Base-by-base conservation (phyloP, 1,140 invertebrate species). In the Pseudomyrmex pallidus region DNA sequence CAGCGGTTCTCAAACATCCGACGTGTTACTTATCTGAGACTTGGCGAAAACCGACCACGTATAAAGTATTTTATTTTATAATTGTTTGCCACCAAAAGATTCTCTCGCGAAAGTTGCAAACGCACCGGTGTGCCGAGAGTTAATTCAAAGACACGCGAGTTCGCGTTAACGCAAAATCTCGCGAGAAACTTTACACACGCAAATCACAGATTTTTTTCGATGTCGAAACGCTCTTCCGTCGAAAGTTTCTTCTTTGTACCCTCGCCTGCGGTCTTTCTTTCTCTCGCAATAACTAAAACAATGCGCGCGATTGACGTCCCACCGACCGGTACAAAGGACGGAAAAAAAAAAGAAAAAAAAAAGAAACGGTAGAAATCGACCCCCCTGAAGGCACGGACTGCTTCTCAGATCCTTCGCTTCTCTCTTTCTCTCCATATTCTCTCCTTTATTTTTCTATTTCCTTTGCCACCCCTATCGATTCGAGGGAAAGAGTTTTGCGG, bases 231-330 rank as follows among this genome's bases (percentile, higher is more conserved):
- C 8, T 48, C 68, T 76, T 54, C 73, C 62, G 50, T 35, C 35
- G 52, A 74, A 74, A 63, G 67, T 63, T 83, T 22, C 59, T 78
- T 83, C 76, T 84, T 52, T 57, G 46, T 84, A 44, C 63, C 80
- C 73, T n/a, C 62, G 15, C 46, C 10, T 54, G 57, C 63, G 17
- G 54, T 72, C 35, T 74, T 44, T 54, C 57, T 74, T n/a, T 10
- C 61, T 35, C 72, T 57, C 61, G 20, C 44, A 76, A 76, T 66
- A 61, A 74, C 72, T 70, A 83, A 74, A 76, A 83, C 57, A 83
- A 83, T 73, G 61, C 82, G 64, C 66, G 64, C 70, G 82, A 85
- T 85, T 72, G 62, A 77, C 70, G 82, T 77, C 35, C 50, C 62
- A 61, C 59, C 22, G 54, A 52, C 59, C 44, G 20, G 17, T 8